Evolutionary conservation across 2,797 vertebrate species (phyloP), one percentile per base, ranked within the genome.

Genomic region (Sebastes elongatus): DNA sequence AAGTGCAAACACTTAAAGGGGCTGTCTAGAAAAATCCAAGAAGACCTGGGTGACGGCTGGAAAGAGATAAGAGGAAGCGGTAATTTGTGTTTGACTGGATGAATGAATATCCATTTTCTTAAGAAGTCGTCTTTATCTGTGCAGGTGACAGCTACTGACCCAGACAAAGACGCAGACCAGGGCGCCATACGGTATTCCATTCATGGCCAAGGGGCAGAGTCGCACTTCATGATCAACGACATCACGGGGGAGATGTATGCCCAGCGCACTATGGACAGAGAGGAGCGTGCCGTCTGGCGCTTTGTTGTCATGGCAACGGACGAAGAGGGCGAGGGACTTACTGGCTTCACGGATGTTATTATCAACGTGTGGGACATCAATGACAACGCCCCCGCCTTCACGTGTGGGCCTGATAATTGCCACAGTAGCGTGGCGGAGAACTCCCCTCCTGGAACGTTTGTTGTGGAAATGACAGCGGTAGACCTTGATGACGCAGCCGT

Each of bases 301-400:
- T 98, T 98, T 82, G 96, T 98, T 38, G 96, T 97, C 11, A 89
- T 98, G 95, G 97, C 97, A 30, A 98, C 97, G 0, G 97, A 98
- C 42, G 97, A 98, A 80, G 96, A 94, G 38, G 97, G 97, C 63
- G 97, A 97, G 79, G 97, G 97, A 32, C 96, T 98, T 1, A 98
- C 97, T 0, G 97, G 97, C 52, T 98, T 98, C 86, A 97, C 97
- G 2, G 97, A 98, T 22, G 96, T 98, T 75, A 97, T 98, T 78
- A 97, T 98, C 88, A 97, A 95, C 0, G 97, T 98, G 70, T 96
- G 96, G 96, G 97, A 98, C 89, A 96, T 98, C 88, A 98, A 98
- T 28, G 97, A 98, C 93, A 98, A 97, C 0, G 93, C 96, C 0
- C 97, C 97, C 11, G 28, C 83, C 28, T 98, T 98, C 80, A 76